Conservation (phyloP, 2,888 invertebrate species). For the Neoitamus cyanurus region DNA sequence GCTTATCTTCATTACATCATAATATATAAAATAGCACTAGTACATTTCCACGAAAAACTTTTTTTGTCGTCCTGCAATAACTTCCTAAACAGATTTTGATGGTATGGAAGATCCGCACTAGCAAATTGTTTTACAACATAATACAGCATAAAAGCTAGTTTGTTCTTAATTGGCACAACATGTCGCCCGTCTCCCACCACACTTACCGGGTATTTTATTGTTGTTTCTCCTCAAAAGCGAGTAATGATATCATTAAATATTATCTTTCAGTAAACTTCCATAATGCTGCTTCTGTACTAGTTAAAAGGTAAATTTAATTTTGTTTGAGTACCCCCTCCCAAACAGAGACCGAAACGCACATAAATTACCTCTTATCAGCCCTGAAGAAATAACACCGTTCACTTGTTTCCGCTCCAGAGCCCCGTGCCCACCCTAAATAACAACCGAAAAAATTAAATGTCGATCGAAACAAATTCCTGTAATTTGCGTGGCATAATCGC, state of each 20-base stretch:
- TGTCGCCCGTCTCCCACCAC: too few species aligned
- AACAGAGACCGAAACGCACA: not conserved
- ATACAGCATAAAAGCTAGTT: too few species aligned
- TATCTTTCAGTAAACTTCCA: not conserved
- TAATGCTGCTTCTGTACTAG: not conserved
- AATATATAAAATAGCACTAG: too few species aligned
- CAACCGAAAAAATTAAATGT: constrained; percentile 40
- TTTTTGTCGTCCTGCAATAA: too few species aligned
- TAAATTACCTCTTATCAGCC: constrained; percentile 9
- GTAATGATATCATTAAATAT: not conserved
- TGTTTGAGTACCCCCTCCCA: not conserved
- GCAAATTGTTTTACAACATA: too few species aligned
- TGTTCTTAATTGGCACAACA: too few species aligned
- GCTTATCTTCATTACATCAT: too few species aligned
- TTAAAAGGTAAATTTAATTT: not conserved
- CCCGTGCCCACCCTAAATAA: not conserved
- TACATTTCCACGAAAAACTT: too few species aligned
- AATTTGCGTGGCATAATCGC: constrained; percentile 48
- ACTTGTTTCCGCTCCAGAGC: not conserved
- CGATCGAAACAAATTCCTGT: constrained; percentile 40
- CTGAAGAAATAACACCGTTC: not conserved
- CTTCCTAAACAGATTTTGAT: too few species aligned
- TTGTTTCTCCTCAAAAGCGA: not conserved
- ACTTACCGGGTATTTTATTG: not conserved
- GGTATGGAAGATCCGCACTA: too few species aligned